Base-by-base conservation (phyloP, 2,888 invertebrate genomes). In the Drosophila flavopinicola region DNA sequence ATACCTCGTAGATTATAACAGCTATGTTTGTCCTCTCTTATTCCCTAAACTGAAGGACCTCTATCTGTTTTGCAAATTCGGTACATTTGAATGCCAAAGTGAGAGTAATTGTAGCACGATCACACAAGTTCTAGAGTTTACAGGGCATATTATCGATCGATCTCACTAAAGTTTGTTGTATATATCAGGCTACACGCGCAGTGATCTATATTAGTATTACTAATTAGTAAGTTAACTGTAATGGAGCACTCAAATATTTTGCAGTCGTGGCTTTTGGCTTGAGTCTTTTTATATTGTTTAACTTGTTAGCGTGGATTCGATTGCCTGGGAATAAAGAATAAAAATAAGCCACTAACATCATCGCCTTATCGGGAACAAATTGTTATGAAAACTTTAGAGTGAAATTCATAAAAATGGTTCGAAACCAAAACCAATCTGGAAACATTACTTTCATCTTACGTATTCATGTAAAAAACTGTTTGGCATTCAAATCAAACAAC, bases 231-330 rank as follows among this genome's bases (percentile, higher is more conserved):
- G 23, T 11, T 38, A 25, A 25, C 48, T 52, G 42, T 69, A 75
- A 72, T 72, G 37, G 39, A 37, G 27, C 33, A 38, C 15, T 44
- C 65, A 72, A 75, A 72, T 69, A 69, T 70, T 65, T 59, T 69
- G 0, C 9, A 56, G 37, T 61, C 49, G 52, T 66, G 58, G 41
- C 6, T 54, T 39, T 6, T 13, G 51, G 45, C 29, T 67, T 42
- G 42, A 41, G 20, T 17, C n/a, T n/a, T 66, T 44, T n/a, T 29
- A n/a, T 13, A 23, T 66, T 69, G 44, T 41, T 44, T 6, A 42
- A 35, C 23, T 59, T 24, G 27, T 47, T 44, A 27, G 27, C 27
- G 27, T 42, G 48, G 24, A 30, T 54, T 38, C 24, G 44, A 23
- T 44, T 33, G 33, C 23, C n/a, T 24, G 38, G 9, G 29, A 24